Evolutionary conservation across 2,888 invertebrate genomes (phyloP).

Genomic region (Heliconius hortense): DNA sequence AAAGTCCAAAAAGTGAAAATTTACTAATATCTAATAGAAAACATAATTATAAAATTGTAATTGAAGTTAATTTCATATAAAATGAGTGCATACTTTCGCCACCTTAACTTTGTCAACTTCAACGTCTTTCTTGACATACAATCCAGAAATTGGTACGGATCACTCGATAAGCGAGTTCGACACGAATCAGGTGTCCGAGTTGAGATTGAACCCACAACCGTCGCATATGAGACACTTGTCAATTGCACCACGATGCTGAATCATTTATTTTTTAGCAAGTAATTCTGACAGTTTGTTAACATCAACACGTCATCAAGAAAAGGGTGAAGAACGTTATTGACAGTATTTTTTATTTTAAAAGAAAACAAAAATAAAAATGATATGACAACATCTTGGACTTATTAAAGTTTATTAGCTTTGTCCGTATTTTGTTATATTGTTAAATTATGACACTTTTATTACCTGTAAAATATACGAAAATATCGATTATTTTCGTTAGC

Average conservation of each 20-base stretch:
- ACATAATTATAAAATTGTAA: too few relatives aligned
- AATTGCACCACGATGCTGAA: neutral
- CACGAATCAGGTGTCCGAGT: too few relatives aligned
- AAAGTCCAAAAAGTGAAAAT: too few relatives aligned
- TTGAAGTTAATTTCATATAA: too few relatives aligned
- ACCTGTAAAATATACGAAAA: neutral
- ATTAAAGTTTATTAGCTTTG: conserved; percentile 36
- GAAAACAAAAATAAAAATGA: neutral
- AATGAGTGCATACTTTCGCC: too few relatives aligned
- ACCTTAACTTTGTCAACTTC: too few relatives aligned
- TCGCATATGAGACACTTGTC: neutral
- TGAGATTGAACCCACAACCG: too few relatives aligned
- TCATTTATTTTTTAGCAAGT: neutral
- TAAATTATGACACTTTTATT: conserved; percentile 29
- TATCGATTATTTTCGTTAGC: neutral
- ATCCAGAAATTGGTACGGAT: too few relatives aligned
- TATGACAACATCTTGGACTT: conserved; percentile 16
- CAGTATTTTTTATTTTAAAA: conserved; percentile 10
- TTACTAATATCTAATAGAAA: too few relatives aligned
- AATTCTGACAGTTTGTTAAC: neutral
- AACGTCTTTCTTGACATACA: too few relatives aligned
- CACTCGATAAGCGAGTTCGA: too few relatives aligned
- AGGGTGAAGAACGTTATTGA: conserved; percentile 17
- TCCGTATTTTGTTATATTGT: conserved; percentile 22
- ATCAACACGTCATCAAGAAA: neutral